Evolutionary conservation across 2,888 invertebrate genomes (phyloP), one percentile per base, ranked within the genome.

Genomic region (Amorpha juglandis): DNA sequence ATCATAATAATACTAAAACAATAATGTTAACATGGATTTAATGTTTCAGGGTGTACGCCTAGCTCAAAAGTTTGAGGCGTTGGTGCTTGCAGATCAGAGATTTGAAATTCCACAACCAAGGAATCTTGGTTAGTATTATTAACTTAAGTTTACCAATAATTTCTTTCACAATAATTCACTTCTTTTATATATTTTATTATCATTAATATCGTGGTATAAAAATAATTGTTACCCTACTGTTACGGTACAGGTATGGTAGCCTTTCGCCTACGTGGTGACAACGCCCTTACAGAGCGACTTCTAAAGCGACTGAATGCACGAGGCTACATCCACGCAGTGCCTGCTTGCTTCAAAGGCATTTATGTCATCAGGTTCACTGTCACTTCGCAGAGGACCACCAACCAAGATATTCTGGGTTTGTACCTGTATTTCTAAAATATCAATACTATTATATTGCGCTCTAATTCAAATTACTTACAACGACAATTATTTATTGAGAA

Each of bases 341-440:
- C 99, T 0, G 98, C 99, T 0, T 97, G 97, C 67, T 95, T 99
- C 68, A 98, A 98, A 81, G 97, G 96, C 0, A 95, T 96, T 83
- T 97, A 97, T 84, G 98, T 99, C 63, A 98, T 99, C 70, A 91
- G 98, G 66, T 99, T 99, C 86, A 98, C 99, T 0, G 96, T 99
- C 47, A 99, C 99, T 0, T 99, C 99, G 0, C 96, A 96, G 63
- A 95, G 96, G 78, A 99, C 97, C 0, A 96, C 96, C 0, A 95
- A 95, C 62, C 96, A 97, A 71, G 96, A 97, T 80, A 96, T 97
- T 21, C 78, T 95, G 51, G 91, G 94, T 93, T 6, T 0, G 12
- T 58, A 42, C 38, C 8, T 19, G n/a, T 27, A 27, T 4, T 27
- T 27, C 2, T 7, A 38, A 38, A 38, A 8, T 38, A 9, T 3